Base-by-base conservation (phyloP, 2,113 vertebrate genomes). In the Poeciliopsis retropinna region DNA sequence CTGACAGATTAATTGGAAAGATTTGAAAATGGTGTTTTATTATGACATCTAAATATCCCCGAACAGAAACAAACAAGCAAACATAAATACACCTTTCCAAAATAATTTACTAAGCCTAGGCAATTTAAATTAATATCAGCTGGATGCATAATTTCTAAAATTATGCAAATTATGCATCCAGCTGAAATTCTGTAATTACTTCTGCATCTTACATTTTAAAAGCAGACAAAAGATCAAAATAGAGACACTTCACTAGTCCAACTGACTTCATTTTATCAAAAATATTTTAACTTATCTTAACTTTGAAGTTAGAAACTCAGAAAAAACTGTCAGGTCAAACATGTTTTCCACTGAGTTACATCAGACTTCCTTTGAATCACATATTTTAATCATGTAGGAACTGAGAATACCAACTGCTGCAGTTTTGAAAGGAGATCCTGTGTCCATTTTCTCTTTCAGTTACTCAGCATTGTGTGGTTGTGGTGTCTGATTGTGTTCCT, bases 381-480 rank as follows among this genome's bases (percentile, higher is more conserved):
- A 12, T n/a, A 7, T 11, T 66, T 41, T 5, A 25, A 28, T 41
- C 6, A 41, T 66, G 41, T 27, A 15, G 64, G 64, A 66, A 66
- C 34, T 66, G 64, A 66, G 64, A 66, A 41, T 25, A 41, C 64
- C 22, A 15, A 27, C 27, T 66, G 25, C 1, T 41, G 34, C 64
- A 66, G 34, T 39, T 66, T 66, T 28, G 32, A 25, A 66, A 66
- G 34, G 27, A n/a, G 34, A 39, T 39, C n/a, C 17, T 9, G 64
- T 27, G 25, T n/a, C 15, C 6, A 28, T 57, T 57, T 41, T 41
- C 5, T 25, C 14, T 41, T 41, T 66, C 10, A 28, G 25, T 11
- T n/a, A 13, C 64, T 66, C 34, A 66, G 34, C 64, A 41, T 34
- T 66, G 11, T 66, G 64, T 41, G 64, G 64, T 22, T 66, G 8